A percentile compares a stretch with the other conserved stretches of the same genome.
Conservation (phyloP, 2,113 vertebrate genomes). For the Meriones unguiculatus region DNA sequence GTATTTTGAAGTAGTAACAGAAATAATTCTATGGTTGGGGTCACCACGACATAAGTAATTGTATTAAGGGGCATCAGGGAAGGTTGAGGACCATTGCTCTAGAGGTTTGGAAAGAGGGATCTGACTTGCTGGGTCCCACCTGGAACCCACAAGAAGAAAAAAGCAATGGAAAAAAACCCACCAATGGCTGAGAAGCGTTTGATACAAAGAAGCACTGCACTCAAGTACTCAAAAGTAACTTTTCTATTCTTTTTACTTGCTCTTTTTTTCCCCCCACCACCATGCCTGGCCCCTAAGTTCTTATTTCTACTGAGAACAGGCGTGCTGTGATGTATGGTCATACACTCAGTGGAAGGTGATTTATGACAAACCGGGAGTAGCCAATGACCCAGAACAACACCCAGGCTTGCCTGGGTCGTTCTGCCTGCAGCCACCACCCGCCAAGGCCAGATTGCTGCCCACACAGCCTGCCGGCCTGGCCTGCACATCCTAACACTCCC, state of each 20-base stretch:
- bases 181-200: neutral
- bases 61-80: neutral
- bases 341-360: neutral
- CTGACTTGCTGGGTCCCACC: neutral
- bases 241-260: neutral
- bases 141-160: neutral
- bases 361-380: neutral
- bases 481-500: neutral
- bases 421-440: neutral
- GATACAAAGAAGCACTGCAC: neutral
- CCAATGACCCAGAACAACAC: neutral
- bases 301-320: slow-evolving; percentile 5
- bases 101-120: neutral
- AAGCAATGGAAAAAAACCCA: neutral
- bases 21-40: neutral
- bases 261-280: neutral
- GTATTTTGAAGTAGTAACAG: too few species aligned
- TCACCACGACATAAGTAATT: neutral
- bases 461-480: neutral
- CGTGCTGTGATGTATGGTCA: neutral
- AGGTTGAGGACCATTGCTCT: neutral
- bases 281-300: neutral
- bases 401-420: neutral
- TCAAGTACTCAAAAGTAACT: neutral
- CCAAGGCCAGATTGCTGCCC: neutral